Evolutionary conservation across 2,113 vertebrate species (phyloP), one percentile per base, ranked within the genome.

Genomic region (Anthoscopus minutus): DNA sequence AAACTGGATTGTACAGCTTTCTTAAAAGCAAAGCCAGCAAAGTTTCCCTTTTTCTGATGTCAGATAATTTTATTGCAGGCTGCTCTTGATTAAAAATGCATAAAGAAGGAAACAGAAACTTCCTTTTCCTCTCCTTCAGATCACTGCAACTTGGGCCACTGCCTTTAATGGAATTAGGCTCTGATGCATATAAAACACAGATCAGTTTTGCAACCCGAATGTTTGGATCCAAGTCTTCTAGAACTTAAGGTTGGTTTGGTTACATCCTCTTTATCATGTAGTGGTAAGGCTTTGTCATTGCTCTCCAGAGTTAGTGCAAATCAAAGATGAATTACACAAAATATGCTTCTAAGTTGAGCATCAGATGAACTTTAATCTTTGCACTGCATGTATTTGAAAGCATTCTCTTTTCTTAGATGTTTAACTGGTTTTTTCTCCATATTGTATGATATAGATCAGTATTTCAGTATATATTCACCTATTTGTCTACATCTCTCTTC

Each of bases 161-260:
- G 86, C 91, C 81, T 94, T 87, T 86, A 92, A 79, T 96, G 61
- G 82, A 96, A 93, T 96, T 88, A 94, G 69, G 69, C 86, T 92
- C 70, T 92, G 93, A 93, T 94, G 90, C 92, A 84, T 88, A 86
- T 38, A 74, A 95, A 95, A 86, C 60, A 70, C 58, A 90, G 44
- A 64, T 76, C 77, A 53, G 40, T 74, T 93, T 62, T 92, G 57
- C 76, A 94, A 21, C 28, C 17, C 38, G 38, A 58, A 44, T 54
- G 35, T 66, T 78, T 78, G 72, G 35, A 83, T 86, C 53, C 51
- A 76, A 65, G 35, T 28, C 24, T 86, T 86, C 31, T 74, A 61
- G 84, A 81, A 84, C 18, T 81, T 79, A 74, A 81, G 44, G 25
- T 47, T 74, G n/a, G 48, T 71, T 82, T 90, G 69, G 45, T 64